Conservation (phyloP, 1,140 invertebrate species). For the Macrobrachium nipponense region DNA sequence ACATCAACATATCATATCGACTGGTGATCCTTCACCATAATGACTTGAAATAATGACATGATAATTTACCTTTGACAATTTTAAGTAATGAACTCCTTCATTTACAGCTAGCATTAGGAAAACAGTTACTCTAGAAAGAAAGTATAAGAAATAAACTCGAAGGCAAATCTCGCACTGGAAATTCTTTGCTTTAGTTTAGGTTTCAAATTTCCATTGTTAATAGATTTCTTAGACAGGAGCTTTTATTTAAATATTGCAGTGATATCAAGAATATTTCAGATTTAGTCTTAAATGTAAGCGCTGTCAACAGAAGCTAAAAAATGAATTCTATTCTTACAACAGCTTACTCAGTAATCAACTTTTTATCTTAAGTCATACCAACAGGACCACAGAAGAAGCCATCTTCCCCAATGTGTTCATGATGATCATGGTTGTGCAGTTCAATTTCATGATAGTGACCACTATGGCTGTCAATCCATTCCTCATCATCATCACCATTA, state of each 20-base stretch:
- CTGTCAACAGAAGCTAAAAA: not conserved
- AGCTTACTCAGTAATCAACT: not conserved
- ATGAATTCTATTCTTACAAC: not conserved
- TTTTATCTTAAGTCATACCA: not conserved
- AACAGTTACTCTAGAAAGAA: too few species aligned
- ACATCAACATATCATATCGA: not conserved
- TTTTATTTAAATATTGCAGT: not conserved
- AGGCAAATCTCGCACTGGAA: too few species aligned
- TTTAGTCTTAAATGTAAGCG: not conserved
- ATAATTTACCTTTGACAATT: too few species aligned
- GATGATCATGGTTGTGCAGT: slow-evolving; percentile 25
- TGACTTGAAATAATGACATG: too few species aligned
- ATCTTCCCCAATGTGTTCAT: slow-evolving; percentile 41
- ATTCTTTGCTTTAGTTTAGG: too few species aligned
- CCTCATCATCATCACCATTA: not conserved
- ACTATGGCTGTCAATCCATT: not conserved
- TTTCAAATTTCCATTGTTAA: too few species aligned
- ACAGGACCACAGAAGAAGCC: slow-evolving; percentile 53
- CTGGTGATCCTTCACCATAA: too few species aligned
- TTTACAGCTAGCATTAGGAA: too few species aligned
- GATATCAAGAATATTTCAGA: not conserved
- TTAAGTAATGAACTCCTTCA: too few species aligned
- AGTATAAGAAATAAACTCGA: too few species aligned
- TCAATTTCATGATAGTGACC: slow-evolving; percentile 16
- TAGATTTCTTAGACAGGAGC: too few species aligned